phyloP scores from a whole-genome alignment of 2,888 invertebrate species.

The Labia minor region DNA sequence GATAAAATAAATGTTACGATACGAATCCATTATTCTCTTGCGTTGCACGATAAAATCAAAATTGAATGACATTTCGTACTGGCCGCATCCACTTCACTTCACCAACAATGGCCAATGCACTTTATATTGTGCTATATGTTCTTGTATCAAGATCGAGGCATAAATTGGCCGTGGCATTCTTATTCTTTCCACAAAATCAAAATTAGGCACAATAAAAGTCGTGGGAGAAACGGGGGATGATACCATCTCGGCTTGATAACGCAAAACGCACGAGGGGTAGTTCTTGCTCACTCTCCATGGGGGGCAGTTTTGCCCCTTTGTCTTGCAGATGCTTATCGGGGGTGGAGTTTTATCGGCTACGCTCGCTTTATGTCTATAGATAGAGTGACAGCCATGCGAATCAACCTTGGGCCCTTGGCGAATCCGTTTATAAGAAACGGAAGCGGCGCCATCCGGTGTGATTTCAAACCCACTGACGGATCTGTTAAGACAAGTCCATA shows the following conservation, averaged over 20 bases:
- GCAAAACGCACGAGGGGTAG: slow-evolving; percentile 1
- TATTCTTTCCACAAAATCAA: slow-evolving; percentile 8
- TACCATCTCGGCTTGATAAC: not conserved
- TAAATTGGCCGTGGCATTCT: slow-evolving; percentile 5
- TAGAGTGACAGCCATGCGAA: not conserved
- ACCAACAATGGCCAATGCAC: no score
- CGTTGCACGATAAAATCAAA: no score
- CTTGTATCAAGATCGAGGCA: not conserved
- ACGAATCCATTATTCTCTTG: no score
- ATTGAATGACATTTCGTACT: no score
- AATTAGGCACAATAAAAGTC: not conserved
- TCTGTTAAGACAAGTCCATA: slow-evolving; percentile 13
- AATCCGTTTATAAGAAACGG: not conserved
- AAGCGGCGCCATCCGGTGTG: slow-evolving; percentile 7
- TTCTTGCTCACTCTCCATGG: not conserved
- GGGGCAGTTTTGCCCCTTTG: slow-evolving; percentile 8
- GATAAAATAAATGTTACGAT: no score
- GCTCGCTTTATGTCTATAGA: slow-evolving; percentile 8
- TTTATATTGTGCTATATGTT: not conserved
- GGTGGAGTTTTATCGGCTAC: slow-evolving; percentile 3
- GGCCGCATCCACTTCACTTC: no score
- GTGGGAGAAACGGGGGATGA: not conserved
- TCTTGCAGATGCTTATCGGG: not conserved
- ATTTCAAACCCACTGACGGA: slow-evolving; percentile 13
- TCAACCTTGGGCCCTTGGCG: not conserved